Percentiles rank a stretch among this genome's conserved stretches.
These are phyloP conservation scores for Gorsachius magnificus DNA, from an alignment of 2,797 vertebrate species.

Conservation along the genomic window DNA sequence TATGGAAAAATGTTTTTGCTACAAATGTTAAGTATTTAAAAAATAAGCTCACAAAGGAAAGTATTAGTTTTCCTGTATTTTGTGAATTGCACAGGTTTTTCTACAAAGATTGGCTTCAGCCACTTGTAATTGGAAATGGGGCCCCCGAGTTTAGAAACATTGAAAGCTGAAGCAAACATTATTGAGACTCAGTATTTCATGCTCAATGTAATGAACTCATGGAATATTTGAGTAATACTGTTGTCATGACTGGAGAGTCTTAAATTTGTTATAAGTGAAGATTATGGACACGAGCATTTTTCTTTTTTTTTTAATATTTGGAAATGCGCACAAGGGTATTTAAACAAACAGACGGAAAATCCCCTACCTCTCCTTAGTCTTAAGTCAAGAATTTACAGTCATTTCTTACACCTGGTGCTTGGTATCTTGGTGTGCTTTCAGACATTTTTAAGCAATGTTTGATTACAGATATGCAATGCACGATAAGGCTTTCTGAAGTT, in stretches of 20 bases:
- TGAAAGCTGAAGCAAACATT: background rate
- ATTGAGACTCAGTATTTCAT: background rate
- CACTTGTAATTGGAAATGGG: background rate
- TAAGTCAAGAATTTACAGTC: slow-evolving; percentile 55
- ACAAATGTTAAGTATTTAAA: background rate
- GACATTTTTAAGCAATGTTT: slow-evolving; percentile 10
- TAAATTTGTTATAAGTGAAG: slow-evolving; percentile 16
- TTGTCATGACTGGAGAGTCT: slow-evolving; percentile 42
- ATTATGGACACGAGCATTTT: slow-evolving; percentile 53
- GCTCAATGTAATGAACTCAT: slow-evolving; percentile 11
- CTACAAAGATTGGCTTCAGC: background rate
- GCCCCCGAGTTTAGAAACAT: background rate
- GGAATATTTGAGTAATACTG: slow-evolving; percentile 34
- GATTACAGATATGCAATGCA: background rate
- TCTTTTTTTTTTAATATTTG: slow-evolving; percentile 49
- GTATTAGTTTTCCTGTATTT: accelerated
- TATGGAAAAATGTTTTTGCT: background rate
- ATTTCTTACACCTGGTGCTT: slow-evolving; percentile 11
- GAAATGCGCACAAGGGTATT: slow-evolving; percentile 61
- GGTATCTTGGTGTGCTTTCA: slow-evolving; percentile 37
- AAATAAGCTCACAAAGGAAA: background rate
- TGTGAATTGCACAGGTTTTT: background rate
- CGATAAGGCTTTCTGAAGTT: background rate
- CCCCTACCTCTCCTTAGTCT: slow-evolving; percentile 54
- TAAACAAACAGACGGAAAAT: slow-evolving; percentile 48